phyloP scores from a whole-genome alignment of 2,888 invertebrate genomes.

The Barypeithes pellucidus region DNA sequence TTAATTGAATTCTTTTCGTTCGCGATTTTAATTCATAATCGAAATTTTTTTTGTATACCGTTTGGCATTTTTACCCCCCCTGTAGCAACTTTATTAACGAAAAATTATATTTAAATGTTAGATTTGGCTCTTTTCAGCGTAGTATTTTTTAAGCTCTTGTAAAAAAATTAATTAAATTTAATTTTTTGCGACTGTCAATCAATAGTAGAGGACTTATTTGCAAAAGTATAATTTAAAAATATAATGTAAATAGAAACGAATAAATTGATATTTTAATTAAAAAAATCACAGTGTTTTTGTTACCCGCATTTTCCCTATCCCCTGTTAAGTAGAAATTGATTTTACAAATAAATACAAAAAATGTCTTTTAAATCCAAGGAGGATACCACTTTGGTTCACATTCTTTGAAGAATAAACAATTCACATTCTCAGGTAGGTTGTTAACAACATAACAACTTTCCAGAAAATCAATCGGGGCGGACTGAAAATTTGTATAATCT shows the following conservation, averaged over 20 bases:
- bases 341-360: no score
- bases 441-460: no score
- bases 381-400: no score
- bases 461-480: no score
- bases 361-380: no score
- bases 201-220: slow-evolving; percentile 11
- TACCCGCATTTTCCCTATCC: neutral
- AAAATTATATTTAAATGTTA: neutral
- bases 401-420: no score
- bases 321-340: no score
- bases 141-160: slow-evolving; percentile 3
- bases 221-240: slow-evolving; percentile 10
- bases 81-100: neutral
- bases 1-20: neutral
- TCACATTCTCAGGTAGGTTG: no score
- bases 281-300: neutral
- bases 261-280: slow-evolving; percentile 33
- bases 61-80: neutral
- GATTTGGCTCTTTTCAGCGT: neutral
- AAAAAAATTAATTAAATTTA: slow-evolving; percentile 7
- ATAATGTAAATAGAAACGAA: slow-evolving; percentile 23
- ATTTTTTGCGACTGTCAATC: slow-evolving; percentile 34
- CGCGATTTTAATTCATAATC: neutral
- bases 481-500: no score
- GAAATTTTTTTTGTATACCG: neutral